These are phyloP conservation scores for Eupeodes corollae DNA, from an alignment of 1,140 invertebrate genomes.

Conservation along the genomic window DNA sequence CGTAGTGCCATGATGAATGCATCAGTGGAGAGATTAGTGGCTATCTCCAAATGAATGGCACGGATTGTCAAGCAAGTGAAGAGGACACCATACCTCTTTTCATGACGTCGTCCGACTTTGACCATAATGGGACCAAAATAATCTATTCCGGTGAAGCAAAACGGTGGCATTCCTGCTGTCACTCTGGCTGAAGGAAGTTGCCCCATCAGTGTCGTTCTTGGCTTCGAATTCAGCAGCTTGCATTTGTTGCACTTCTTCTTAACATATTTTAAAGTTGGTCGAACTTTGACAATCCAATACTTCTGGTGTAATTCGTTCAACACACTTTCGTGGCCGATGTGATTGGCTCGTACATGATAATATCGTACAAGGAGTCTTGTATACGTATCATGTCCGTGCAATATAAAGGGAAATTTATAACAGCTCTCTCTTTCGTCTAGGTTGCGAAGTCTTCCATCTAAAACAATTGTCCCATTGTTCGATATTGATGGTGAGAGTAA, in stretches of 20 bases:
- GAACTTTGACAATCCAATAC: background rate
- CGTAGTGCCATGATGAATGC: slow-evolving; percentile 21
- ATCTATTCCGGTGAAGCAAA: slow-evolving; percentile 31
- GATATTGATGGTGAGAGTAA: background rate
- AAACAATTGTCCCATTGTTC: background rate
- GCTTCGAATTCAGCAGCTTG: background rate
- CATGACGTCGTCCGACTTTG: slow-evolving; percentile 16
- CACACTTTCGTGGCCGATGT: slow-evolving; percentile 4
- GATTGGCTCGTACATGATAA: slow-evolving; percentile 1
- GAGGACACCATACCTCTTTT: slow-evolving; percentile 33
- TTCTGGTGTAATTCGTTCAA: slow-evolving; percentile 9
- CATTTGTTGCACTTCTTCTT: background rate
- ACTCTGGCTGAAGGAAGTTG: background rate
- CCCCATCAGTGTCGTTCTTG: background rate
- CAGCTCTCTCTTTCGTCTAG: background rate
- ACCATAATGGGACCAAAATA: slow-evolving; percentile 32
- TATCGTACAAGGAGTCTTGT: background rate
- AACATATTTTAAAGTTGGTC: background rate
- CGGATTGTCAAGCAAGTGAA: slow-evolving; percentile 37
- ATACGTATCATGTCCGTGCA: background rate
- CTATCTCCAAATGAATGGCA: slow-evolving; percentile 36
- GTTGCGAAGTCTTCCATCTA: background rate
- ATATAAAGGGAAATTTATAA: background rate
- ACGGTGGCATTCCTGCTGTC: slow-evolving; percentile 16
- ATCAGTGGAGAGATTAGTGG: slow-evolving; percentile 22